phyloP scores from a whole-genome alignment of 2,888 invertebrate genomes.

The Chalcosyrphus nemorum region DNA sequence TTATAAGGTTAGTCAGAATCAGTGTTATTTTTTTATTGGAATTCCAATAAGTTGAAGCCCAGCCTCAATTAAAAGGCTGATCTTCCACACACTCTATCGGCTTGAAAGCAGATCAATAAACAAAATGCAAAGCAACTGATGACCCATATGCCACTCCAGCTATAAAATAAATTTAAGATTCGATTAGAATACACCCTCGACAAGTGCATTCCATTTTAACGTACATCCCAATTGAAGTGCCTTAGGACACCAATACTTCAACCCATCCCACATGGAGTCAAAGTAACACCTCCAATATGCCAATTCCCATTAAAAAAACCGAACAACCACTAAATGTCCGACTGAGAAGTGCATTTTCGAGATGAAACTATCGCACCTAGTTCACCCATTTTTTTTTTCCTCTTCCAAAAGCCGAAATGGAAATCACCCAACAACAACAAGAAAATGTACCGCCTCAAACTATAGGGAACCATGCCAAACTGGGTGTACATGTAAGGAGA shows the following conservation, averaged over 20 bases:
- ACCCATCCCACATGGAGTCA: slow-evolving; percentile 53
- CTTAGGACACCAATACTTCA: slow-evolving; percentile 28
- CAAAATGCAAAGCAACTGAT: neutral
- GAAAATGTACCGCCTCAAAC: slow-evolving; percentile 41
- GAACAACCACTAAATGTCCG: slow-evolving; percentile 60
- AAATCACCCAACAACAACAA: slow-evolving; percentile 36
- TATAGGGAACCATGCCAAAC: slow-evolving; percentile 31
- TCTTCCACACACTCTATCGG: too few relatives aligned
- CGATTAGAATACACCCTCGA: slow-evolving; percentile 40
- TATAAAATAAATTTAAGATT: slow-evolving; percentile 4
- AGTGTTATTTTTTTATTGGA: too few relatives aligned
- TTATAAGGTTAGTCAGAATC: too few relatives aligned
- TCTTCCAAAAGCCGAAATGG: slow-evolving; percentile 16
- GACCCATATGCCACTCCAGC: neutral
- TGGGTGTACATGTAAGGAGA: slow-evolving; percentile 46
- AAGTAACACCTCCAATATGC: slow-evolving; percentile 43
- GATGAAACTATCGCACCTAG: slow-evolving; percentile 70
- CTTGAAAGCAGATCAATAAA: too few relatives aligned
- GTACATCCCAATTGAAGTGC: slow-evolving; percentile 11
- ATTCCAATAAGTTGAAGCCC: too few relatives aligned
- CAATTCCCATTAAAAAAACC: slow-evolving; percentile 50
- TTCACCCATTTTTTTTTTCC: slow-evolving; percentile 70
- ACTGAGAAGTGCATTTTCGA: slow-evolving; percentile 63
- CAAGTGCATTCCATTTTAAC: slow-evolving; percentile 12
- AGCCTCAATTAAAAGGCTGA: too few relatives aligned